Evolutionary conservation across 1,140 invertebrate species (phyloP), one percentile per base, ranked within the genome.

Genomic region (Nephotettix cincticeps): DNA sequence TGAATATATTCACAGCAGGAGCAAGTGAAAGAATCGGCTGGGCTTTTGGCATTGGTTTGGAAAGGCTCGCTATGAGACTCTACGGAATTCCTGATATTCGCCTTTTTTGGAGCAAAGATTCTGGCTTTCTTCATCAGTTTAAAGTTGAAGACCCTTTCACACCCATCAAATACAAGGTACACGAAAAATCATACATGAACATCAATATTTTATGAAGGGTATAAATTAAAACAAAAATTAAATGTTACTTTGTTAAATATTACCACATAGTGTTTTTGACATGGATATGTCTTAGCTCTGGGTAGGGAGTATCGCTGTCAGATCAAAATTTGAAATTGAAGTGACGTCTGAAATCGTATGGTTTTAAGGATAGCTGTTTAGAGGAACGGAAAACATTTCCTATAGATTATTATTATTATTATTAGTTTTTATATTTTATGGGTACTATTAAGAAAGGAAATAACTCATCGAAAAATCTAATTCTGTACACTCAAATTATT

Each of bases 31-130:
- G 91, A 72, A 94, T 99, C 75, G 98, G 97, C 17, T 99, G 97
- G 91, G 98, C 98, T 4, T 99, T 99, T 85, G 98, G 98, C 19
- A 79, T 99, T 1, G 98, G 98, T 1, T 82, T 99, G 54, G 98
- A 99, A 82, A 84, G 98, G 70, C 80, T 99, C 61, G 97, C 97
- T 0, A 99, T 99, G 98, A 90, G 90, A 51, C 81, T 99, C 1
- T 99, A 98, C 78, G 83, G 90, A 76, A 99, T 99, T 75, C 95
- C 97, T 0, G 97, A 99, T 78, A 99, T 99, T 73, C 84, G 97
- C 66, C 80, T 97, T 4, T 99, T 99, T 83, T 99, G 97, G 97
- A 93, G 89, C 67, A 85, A 82, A 21, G 98, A 99, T 79, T 85
- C 87, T 58, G 96, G 97, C 29, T 99, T 99, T 80, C 80, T 97